A percentile compares a stretch with the other conserved stretches of the same genome.
Evolutionary conservation across 2,888 invertebrate genomes (phyloP).

Genomic region (Aquatica leii): DNA sequence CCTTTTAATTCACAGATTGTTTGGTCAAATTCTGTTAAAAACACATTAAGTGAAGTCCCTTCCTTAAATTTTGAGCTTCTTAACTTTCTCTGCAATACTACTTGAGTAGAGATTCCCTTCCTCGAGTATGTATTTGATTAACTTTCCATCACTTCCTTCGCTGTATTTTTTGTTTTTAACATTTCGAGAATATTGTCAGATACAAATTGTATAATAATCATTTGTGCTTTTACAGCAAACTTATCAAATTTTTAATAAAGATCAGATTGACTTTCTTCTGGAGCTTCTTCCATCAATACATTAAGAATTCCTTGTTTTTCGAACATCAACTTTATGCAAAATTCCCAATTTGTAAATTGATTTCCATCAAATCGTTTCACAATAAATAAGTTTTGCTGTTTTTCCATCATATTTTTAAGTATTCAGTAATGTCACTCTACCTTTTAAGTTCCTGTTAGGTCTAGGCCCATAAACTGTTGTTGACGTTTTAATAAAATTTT

Average conservation of each 20-base stretch:
- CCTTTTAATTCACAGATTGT: too few relatives aligned
- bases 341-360: constrained; percentile 39
- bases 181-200: constrained; percentile 38
- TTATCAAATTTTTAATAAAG: constrained; percentile 27
- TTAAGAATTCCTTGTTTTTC: constrained; percentile 33
- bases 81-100: too few relatives aligned
- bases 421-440: too few relatives aligned
- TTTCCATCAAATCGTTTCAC: constrained; percentile 36
- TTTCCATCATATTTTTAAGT: too few relatives aligned
- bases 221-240: constrained; percentile 31
- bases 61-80: background rate
- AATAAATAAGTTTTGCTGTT: too few relatives aligned
- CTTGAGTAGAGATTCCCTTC: constrained; percentile 7
- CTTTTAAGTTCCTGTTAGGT: too few relatives aligned
- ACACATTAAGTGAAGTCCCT: background rate
- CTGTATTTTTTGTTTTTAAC: constrained; percentile 37
- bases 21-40: constrained; percentile 26
- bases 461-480: too few relatives aligned
- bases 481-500: too few relatives aligned
- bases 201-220: constrained; percentile 38
- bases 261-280: background rate
- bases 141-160: constrained; percentile 35
- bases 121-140: constrained; percentile 1
- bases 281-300: constrained; percentile 10
- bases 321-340: constrained; percentile 35